phyloP scores from a whole-genome alignment of 2,888 invertebrate species.

The Dyspetes luteomarginatus region DNA sequence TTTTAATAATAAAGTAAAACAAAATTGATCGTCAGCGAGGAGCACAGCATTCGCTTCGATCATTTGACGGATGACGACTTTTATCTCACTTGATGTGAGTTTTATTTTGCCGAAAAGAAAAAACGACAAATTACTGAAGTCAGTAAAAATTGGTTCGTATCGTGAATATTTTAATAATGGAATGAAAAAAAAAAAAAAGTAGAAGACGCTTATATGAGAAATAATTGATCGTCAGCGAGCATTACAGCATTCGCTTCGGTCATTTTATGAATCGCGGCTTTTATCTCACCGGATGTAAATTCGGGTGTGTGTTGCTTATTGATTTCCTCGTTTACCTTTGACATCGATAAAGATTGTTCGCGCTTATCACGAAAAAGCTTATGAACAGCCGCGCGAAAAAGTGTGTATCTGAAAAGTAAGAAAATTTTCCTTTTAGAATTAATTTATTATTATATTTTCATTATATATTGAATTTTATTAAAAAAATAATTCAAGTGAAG shows the following conservation, averaged over 20 bases:
- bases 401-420: constrained; percentile 84
- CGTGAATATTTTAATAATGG: not conserved
- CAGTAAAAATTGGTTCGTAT: too few species aligned
- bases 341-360: constrained; percentile 89
- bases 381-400: constrained; percentile 90
- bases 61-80: constrained; percentile 92
- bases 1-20: not conserved
- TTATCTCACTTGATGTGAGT: constrained; percentile 89
- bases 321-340: constrained; percentile 87
- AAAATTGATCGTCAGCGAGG: constrained; percentile 92
- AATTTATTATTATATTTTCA: too few species aligned
- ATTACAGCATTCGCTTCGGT: constrained; percentile 96
- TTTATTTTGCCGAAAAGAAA: too few species aligned
- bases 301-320: constrained; percentile 86
- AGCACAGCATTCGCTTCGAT: constrained; percentile 96
- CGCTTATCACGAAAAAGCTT: constrained; percentile 91
- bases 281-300: constrained; percentile 89
- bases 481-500: not conserved
- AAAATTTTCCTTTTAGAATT: not conserved
- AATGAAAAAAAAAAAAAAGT: not conserved
- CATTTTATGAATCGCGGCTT: constrained; percentile 92
- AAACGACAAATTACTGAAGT: too few species aligned
- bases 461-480: not conserved
- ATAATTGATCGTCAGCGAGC: constrained; percentile 93
- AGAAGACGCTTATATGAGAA: constrained; percentile 88